A percentile compares a stretch with the other conserved stretches of the same genome.
phyloP scores from a whole-genome alignment of 2,113 vertebrate species.

The Sylvietta virens region DNA sequence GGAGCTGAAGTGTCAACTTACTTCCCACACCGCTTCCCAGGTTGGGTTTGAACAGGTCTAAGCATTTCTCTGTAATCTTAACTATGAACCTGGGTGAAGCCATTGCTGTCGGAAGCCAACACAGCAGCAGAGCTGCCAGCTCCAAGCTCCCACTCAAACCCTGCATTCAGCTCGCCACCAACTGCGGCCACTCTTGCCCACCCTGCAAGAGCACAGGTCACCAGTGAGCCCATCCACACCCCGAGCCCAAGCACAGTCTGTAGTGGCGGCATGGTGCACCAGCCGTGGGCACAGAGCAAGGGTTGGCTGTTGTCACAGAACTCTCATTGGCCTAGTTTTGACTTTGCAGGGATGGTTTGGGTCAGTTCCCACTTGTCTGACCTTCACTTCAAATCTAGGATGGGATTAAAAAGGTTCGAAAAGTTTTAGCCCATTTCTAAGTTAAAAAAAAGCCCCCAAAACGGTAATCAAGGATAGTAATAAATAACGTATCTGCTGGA shows the following conservation, averaged over 20 bases:
- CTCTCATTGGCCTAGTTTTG: not conserved
- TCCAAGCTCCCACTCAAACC: not conserved
- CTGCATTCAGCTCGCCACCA: not conserved
- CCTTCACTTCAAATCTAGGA: not conserved
- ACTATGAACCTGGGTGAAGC: not conserved
- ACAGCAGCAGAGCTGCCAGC: not conserved
- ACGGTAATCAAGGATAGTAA: not conserved
- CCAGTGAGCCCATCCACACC: not conserved
- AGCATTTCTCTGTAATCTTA: not conserved
- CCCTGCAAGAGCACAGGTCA: not conserved
- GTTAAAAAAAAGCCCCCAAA: not conserved
- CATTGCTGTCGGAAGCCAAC: not conserved
- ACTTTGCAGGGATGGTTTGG: not conserved
- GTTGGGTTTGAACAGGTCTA: not conserved
- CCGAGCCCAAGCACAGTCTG: not conserved
- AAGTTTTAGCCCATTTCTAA: not conserved
- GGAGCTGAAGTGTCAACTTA: not conserved
- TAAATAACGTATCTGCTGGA: not conserved
- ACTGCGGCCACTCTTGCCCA: fast-evolving
- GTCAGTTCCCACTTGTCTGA: slow-evolving; percentile 1
- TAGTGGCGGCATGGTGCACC: not conserved
- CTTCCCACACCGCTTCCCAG: not conserved
- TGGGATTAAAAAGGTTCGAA: not conserved
- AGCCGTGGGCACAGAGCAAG: not conserved
- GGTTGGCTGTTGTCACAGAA: not conserved